These are phyloP conservation scores for Rhombomys opimus DNA, from an alignment of 2,113 vertebrate genomes.

Conservation along the genomic window DNA sequence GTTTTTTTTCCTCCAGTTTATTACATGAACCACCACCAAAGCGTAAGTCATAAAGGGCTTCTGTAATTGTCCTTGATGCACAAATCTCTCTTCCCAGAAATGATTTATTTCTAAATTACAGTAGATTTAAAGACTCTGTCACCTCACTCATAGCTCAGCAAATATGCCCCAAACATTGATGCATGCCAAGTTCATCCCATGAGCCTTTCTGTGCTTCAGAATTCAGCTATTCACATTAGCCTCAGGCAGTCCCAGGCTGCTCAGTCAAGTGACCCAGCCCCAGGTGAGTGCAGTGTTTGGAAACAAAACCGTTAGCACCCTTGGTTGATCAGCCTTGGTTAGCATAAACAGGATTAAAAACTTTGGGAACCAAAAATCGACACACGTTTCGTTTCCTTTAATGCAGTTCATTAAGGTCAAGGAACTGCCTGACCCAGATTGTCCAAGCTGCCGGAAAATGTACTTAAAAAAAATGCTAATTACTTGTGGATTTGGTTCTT, in stretches of 20 bases:
- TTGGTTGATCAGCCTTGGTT: not conserved
- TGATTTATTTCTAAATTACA: not conserved
- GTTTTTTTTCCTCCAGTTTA: not conserved
- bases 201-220: not conserved
- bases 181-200: not conserved
- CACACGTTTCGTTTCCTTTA: not conserved
- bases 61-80: not conserved
- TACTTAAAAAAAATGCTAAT: not conserved
- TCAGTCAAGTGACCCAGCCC: too few relatives aligned
- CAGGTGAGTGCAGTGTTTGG: not conserved
- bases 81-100: not conserved
- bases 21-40: not conserved
- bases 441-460: not conserved
- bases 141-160: not conserved
- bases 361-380: not conserved
- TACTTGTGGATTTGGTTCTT: not conserved
- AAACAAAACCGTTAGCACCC: not conserved
- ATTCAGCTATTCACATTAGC: not conserved
- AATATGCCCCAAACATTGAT: not conserved
- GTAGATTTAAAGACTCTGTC: not conserved
- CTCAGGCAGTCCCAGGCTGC: not conserved
- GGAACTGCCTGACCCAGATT: too few relatives aligned
- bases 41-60: not conserved
- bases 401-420: accelerated
- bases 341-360: not conserved